phyloP scores from a whole-genome alignment of 1,140 invertebrate species.

The Zaprionus vittiger region DNA sequence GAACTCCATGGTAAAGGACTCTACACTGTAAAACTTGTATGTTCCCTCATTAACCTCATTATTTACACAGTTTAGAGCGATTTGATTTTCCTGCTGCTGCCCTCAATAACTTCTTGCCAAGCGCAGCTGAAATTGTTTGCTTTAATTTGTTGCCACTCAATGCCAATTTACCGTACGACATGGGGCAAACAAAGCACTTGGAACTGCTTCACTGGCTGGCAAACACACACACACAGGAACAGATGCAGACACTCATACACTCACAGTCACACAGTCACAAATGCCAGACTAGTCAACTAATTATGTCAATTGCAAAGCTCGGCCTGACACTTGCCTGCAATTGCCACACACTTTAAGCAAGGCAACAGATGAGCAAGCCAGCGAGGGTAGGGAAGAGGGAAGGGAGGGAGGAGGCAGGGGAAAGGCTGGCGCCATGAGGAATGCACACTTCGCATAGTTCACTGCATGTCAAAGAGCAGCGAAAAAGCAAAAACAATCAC shows the following conservation, averaged over 20 bases:
- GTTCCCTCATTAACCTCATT: not conserved
- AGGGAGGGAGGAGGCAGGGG: not conserved
- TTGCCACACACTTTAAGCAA: conserved; percentile 51
- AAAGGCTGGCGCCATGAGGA: not conserved
- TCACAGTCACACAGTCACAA: not conserved
- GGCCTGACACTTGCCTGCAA: conserved; percentile 54
- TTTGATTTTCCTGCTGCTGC: not conserved
- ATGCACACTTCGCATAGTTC: conserved; percentile 34
- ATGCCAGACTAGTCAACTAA: conserved; percentile 43
- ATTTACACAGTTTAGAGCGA: not conserved
- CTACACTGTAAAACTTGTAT: not conserved
- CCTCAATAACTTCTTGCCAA: not conserved
- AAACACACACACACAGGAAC: not conserved
- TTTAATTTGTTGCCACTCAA: conserved; percentile 28
- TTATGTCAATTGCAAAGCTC: conserved; percentile 69
- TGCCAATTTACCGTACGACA: conserved; percentile 26
- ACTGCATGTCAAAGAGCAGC: conserved; percentile 41
- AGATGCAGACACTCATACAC: not conserved
- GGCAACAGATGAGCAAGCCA: conserved; percentile 1
- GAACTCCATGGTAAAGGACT: not conserved
- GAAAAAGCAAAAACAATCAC: conserved; percentile 33
- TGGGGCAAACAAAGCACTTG: conserved; percentile 36
- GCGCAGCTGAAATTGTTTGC: conserved; percentile 13
- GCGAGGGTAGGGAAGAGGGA: not conserved
- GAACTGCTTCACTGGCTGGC: conserved; percentile 38